Base-by-base conservation (phyloP, 2,888 invertebrate species). In the Acronicta aceris region DNA sequence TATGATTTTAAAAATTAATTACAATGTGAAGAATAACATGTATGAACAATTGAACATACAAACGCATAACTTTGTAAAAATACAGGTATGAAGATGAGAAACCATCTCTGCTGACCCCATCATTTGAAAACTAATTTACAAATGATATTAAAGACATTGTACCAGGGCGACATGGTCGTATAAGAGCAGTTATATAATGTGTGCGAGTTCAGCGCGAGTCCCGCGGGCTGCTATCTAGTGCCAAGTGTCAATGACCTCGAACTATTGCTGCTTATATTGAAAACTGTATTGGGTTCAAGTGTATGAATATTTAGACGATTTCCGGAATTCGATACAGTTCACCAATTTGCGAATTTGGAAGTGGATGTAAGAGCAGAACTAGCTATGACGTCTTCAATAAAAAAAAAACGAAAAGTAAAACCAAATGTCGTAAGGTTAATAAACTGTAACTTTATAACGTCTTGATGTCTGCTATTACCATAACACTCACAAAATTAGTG, bases 51-150 rank as follows among this genome's bases (percentile, higher is more conserved):
- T n/a, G n/a, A n/a, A n/a, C n/a, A n/a, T n/a, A n/a, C n/a, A n/a
- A n/a, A 92, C 84, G 76, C 95, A 96, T 27, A 9, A 30, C 2
- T 30, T 9, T 9, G 9, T 30, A 30, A 30, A 9, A 30, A 9
- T 30, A 30, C 0, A 9, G 9, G 8, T 30, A 2, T 2, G 6
- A n/a, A n/a, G 7, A n/a, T 13, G 7, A 2, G 36, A 27, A 38
- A 17, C 5, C 43, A 41, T 25, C 21, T 43, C 47, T 45, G 38
- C 7, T 9, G 17, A 46, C 30, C n/a, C 30, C 49, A 27, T 30
- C 42, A 48, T 25, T 51, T 47, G 63, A 47, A 54, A 66, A 55
- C 64, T 63, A 70, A 70, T 66, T 63, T 51, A 51, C 65, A 48
- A 66, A 63, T 51, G 43, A 43, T 36, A 59, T 17, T 50, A 49